These are phyloP conservation scores for Papilio aristodemus DNA, from an alignment of 1,140 invertebrate genomes.

Conservation along the genomic window DNA sequence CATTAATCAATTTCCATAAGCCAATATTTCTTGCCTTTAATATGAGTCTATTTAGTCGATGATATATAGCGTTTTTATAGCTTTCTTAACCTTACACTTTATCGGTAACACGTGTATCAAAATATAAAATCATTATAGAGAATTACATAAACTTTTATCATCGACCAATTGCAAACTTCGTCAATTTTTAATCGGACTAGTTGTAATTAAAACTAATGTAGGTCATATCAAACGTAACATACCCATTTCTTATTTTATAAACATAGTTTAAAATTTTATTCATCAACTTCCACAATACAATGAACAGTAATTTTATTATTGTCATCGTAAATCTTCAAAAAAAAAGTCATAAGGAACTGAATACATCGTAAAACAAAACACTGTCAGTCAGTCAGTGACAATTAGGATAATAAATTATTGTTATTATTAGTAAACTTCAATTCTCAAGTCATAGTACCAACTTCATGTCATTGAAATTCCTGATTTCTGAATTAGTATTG, in stretches of 20 bases:
- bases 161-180: too few relatives aligned
- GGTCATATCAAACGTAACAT: too few relatives aligned
- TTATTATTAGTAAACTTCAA: background rate
- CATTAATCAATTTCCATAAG: conserved; percentile 35
- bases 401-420: background rate
- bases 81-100: conserved; percentile 41
- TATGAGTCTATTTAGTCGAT: conserved; percentile 41
- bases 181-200: too few relatives aligned
- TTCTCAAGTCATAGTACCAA: background rate
- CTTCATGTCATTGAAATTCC: conserved; percentile 21
- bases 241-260: too few relatives aligned
- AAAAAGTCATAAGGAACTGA: background rate
- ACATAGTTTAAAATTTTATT: too few relatives aligned
- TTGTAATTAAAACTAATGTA: too few relatives aligned
- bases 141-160: too few relatives aligned
- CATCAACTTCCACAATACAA: too few relatives aligned
- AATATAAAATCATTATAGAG: too few relatives aligned
- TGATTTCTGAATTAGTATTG: conserved; percentile 61
- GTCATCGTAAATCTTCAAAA: background rate
- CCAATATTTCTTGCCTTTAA: conserved; percentile 42
- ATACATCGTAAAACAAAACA: background rate
- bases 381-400: background rate
- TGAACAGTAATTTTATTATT: too few relatives aligned
- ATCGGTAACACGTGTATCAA: conserved; percentile 38
- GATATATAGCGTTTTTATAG: conserved; percentile 43